Evolutionary conservation across 2,888 invertebrate genomes (phyloP).

Genomic region (Electrophaes corylata): DNA sequence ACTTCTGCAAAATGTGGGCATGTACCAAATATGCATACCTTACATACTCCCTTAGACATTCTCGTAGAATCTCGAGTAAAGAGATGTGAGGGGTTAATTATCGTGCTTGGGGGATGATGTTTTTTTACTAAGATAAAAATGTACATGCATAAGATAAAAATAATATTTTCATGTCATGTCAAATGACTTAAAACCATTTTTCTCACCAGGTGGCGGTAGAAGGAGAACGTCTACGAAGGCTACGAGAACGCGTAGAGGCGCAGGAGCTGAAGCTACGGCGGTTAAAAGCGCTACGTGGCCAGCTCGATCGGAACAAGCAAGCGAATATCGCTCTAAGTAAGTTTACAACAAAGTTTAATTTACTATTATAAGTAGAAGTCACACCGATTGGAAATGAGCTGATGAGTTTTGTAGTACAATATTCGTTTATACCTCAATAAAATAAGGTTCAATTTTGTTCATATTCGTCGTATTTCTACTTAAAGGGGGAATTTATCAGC

Average conservation of each 20-base stretch:
- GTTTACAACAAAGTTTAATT: constrained; percentile 65
- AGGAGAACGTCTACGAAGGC: constrained; percentile 93
- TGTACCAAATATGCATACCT: no score
- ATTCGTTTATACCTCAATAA: not conserved
- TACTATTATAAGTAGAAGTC: not conserved
- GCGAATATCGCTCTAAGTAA: constrained; percentile 95
- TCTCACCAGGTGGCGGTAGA: constrained; percentile 89
- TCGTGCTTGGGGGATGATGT: no score
- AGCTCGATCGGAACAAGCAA: constrained; percentile 96
- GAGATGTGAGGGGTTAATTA: no score
- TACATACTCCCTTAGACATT: no score
- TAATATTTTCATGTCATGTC: not conserved
- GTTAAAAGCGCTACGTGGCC: constrained; percentile 95
- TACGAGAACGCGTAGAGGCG: constrained; percentile 96
- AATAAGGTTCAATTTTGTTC: not conserved
- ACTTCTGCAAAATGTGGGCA: no score
- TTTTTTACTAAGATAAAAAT: no score
- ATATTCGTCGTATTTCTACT: no score
- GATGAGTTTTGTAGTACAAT: not conserved
- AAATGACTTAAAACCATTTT: constrained; percentile 9
- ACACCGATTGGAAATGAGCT: not conserved
- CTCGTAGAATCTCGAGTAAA: no score
- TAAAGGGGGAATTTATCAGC: no score
- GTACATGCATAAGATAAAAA: no score
- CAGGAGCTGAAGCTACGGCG: constrained; percentile 97